Conservation (phyloP, 2,113 vertebrate genomes). For the Sorex fumeus region DNA sequence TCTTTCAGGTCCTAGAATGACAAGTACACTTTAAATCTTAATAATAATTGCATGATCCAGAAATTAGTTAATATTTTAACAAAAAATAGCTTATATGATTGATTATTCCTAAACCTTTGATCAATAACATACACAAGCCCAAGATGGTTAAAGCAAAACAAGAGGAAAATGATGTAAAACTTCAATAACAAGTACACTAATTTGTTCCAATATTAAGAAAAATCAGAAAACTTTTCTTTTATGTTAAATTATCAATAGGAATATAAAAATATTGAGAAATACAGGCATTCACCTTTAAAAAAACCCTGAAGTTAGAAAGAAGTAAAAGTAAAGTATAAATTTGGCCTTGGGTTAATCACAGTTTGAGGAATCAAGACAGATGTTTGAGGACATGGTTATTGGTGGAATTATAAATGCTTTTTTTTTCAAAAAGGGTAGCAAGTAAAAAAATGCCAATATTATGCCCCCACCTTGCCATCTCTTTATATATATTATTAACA, state of each 20-base stretch:
- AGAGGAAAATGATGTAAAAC: background rate
- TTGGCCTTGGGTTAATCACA: background rate
- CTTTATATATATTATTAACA: background rate
- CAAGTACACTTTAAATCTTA: background rate
- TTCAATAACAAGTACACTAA: background rate
- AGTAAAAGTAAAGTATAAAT: background rate
- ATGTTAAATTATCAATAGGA: background rate
- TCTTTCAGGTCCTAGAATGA: background rate
- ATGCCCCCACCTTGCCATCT: background rate
- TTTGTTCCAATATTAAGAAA: slow-evolving; percentile 13
- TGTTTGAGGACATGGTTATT: background rate
- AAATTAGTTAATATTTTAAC: background rate
- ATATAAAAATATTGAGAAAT: background rate
- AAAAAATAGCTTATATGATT: background rate
- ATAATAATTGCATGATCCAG: background rate
- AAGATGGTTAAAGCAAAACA: background rate
- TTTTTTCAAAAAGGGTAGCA: background rate
- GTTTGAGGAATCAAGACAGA: background rate
- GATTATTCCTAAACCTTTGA: background rate
- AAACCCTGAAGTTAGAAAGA: background rate
- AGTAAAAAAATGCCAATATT: background rate
- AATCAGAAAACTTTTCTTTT: background rate
- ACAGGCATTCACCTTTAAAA: background rate
- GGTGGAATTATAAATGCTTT: background rate
- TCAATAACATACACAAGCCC: background rate